Evolutionary conservation across 2,888 invertebrate genomes (phyloP), one percentile per base, ranked within the genome.

Genomic region (Oegoconia quadripuncta): DNA sequence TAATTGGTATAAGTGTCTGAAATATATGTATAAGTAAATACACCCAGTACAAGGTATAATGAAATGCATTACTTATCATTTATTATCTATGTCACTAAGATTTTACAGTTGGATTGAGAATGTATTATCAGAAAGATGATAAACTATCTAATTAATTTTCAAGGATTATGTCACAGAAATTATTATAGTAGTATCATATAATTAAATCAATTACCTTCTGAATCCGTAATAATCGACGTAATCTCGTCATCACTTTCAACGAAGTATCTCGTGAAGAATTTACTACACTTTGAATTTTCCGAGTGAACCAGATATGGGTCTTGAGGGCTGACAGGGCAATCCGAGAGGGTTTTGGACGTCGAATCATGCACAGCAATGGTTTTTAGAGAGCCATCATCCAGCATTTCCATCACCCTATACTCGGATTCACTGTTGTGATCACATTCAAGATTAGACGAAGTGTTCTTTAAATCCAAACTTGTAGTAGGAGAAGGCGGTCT

Each of bases 181-280:
- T n/a, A n/a, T n/a, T n/a, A n/a, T n/a, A n/a, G n/a, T n/a, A n/a
- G n/a, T 14, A 17, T 8, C 13, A 38, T 12, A 26, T 23, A 22
- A 28, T 14, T 7, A 9, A 15, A 2, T 41, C 3, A 49, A 61
- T 69, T 62, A 91, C 92, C 93, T 83, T 93, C 93, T 22, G 92
- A 91, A 64, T 93, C 93, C 2, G 93, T 93, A 27, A 91, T 90
- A 33, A 92, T 91, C 0, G 92, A 92, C 14, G 92, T 90, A 50
- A 92, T 90, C 62, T 93, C 92, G 50, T 92, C 92, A 46, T 93
- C 93, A 25, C 92, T 89, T 59, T 92, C 92, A 31, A 93, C 90
- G 53, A 91, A 93, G 48, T 90, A 90, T 41, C 92, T 82, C 32
- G 90, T 90, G 50, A 92, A 91, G 68, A 90, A 91, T 55, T 91